These are phyloP conservation scores for Corticium candelabrum DNA, from an alignment of 37 sponge, comb jelly and placozoan species.

Conservation along the genomic window DNA sequence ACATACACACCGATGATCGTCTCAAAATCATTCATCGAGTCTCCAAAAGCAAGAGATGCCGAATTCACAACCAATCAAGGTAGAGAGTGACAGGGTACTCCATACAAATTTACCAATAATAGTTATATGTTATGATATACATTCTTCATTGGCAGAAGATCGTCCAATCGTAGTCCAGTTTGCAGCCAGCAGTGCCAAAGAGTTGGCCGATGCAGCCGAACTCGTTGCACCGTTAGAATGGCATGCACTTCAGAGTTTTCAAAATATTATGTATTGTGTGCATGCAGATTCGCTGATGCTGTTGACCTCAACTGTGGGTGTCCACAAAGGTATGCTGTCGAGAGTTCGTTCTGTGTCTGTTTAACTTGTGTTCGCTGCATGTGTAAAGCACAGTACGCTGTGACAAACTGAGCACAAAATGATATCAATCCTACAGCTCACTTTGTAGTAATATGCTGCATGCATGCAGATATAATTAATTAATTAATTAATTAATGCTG, in stretches of 20 bases:
- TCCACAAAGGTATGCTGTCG: constrained; percentile 56
- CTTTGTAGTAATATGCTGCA: too few relatives aligned
- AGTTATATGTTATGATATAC: background rate
- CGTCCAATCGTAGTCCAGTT: constrained; percentile 85
- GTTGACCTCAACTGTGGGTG: constrained; percentile 96
- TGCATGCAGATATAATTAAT: too few relatives aligned
- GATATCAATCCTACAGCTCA: too few relatives aligned
- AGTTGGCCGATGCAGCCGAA: constrained; percentile 74
- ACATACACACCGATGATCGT: constrained; percentile 93
- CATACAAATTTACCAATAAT: background rate
- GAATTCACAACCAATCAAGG: constrained; percentile 75
- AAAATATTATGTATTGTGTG: background rate
- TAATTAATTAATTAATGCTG: too few relatives aligned
- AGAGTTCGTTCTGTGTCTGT: too few relatives aligned
- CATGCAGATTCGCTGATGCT: constrained; percentile 51
- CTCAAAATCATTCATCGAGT: constrained; percentile 74
- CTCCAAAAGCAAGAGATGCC: constrained; percentile 64
- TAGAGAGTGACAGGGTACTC: background rate
- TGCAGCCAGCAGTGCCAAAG: constrained; percentile 71
- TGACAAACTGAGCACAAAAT: too few relatives aligned
- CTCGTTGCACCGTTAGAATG: constrained; percentile 67
- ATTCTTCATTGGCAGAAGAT: constrained; percentile 24
- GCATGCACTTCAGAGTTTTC: background rate
- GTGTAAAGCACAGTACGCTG: too few relatives aligned
- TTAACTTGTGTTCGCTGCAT: too few relatives aligned